Percentiles rank a stretch among this genome's conserved stretches.
Evolutionary conservation across 2,888 invertebrate genomes (phyloP).

Genomic region (Ferdinandea cuprea): DNA sequence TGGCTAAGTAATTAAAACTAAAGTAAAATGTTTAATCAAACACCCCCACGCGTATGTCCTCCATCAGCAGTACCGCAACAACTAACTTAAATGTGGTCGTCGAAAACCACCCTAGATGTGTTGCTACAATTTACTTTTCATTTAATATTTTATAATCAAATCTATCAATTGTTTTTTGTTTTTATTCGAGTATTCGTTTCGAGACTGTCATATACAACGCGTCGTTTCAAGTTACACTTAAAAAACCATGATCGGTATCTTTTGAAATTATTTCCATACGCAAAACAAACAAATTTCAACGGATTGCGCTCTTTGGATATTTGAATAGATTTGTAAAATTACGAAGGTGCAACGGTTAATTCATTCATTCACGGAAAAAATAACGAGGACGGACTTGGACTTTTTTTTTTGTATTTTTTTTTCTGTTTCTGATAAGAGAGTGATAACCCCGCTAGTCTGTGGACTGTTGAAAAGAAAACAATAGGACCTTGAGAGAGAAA

Average conservation of each 20-base stretch:
- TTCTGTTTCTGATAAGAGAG: neutral
- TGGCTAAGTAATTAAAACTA: neutral
- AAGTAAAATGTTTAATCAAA: conserved; percentile 3
- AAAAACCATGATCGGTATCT: neutral
- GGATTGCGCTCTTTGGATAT: too few relatives aligned
- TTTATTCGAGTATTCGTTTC: conserved; percentile 6
- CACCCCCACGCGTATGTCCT: neutral
- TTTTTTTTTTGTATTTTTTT: too few relatives aligned
- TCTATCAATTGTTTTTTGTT: conserved; percentile 10
- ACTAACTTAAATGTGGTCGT: neutral
- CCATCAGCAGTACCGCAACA: neutral
- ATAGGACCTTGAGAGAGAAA: too few relatives aligned
- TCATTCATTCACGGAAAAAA: neutral
- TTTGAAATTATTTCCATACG: neutral
- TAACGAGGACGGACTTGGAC: too few relatives aligned
- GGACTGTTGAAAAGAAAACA: neutral
- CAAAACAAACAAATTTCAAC: too few relatives aligned
- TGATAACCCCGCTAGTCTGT: conserved; percentile 8
- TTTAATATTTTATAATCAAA: conserved; percentile 1
- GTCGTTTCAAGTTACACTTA: neutral
- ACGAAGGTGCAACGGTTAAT: neutral
- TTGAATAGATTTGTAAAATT: too few relatives aligned
- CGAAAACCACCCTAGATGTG: conserved; percentile 4
- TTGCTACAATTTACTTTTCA: conserved; percentile 4
- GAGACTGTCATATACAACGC: neutral